phyloP scores from a whole-genome alignment of 1,140 invertebrate species.

The Drosophila ficusphila region DNA sequence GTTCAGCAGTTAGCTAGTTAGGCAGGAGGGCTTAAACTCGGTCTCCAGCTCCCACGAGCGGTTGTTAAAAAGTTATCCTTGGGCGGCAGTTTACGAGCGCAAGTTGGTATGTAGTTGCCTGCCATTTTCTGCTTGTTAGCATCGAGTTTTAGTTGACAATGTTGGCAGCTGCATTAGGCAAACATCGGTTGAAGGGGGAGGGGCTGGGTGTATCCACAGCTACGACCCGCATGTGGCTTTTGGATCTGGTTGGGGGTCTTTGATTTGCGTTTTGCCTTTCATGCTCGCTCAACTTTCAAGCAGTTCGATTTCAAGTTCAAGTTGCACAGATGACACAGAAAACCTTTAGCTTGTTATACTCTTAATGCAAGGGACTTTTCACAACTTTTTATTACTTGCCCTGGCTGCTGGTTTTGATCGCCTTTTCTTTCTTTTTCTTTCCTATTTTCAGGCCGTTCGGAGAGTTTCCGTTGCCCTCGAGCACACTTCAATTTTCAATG shows the following conservation, averaged over 20 bases:
- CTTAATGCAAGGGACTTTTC: slow-evolving; percentile 49
- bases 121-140: slow-evolving; percentile 71
- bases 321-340: slow-evolving; percentile 49
- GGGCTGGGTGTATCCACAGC: neutral
- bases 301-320: slow-evolving; percentile 71
- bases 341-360: slow-evolving; percentile 51
- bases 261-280: slow-evolving; percentile 58
- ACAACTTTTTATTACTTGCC: slow-evolving; percentile 45
- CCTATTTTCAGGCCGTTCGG: slow-evolving; percentile 51
- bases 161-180: slow-evolving; percentile 65
- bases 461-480: slow-evolving; percentile 26
- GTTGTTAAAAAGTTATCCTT: slow-evolving; percentile 73
- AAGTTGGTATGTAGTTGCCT: slow-evolving; percentile 57
- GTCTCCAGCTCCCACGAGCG: slow-evolving; percentile 16
- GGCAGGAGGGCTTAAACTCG: neutral
- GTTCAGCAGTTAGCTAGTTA: slow-evolving; percentile 17
- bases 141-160: slow-evolving; percentile 71
- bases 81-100: slow-evolving; percentile 65
- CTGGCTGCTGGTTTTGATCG: slow-evolving; percentile 19
- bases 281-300: slow-evolving; percentile 46
- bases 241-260: slow-evolving; percentile 31
- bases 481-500: slow-evolving; percentile 68
- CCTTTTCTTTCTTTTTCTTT: slow-evolving; percentile 8
- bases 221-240: slow-evolving; percentile 35
- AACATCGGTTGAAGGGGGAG: slow-evolving; percentile 35